Percentiles rank a stretch among this genome's conserved stretches.
Conservation (phyloP, 2,797 vertebrate genomes). For the Takifugu ocellatus region DNA sequence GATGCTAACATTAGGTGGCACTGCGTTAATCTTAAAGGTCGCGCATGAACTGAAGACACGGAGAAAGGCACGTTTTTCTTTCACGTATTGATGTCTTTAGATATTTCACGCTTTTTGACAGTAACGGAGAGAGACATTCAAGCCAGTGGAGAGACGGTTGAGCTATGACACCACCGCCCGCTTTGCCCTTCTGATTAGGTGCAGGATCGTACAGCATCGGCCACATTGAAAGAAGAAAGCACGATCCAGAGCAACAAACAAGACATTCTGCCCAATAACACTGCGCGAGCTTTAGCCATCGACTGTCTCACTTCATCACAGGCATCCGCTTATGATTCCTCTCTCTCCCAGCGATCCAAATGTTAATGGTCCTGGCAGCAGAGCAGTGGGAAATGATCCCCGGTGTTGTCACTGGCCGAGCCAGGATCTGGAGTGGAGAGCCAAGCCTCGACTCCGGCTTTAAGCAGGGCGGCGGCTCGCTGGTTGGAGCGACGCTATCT, state of each 20-base stretch:
- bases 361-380: slow-evolving; percentile 47
- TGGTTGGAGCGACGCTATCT: slow-evolving; percentile 16
- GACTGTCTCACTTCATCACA: slow-evolving; percentile 52
- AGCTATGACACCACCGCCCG: slow-evolving; percentile 24
- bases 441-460: slow-evolving; percentile 39
- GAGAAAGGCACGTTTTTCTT: slow-evolving; percentile 40
- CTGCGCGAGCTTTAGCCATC: slow-evolving; percentile 48
- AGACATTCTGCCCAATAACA: slow-evolving; percentile 42
- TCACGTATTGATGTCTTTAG: no score
- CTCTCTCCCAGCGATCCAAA: slow-evolving; percentile 45
- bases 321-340: slow-evolving; percentile 33
- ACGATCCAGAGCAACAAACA: slow-evolving; percentile 60
- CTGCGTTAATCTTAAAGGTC: slow-evolving; percentile 67
- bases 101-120: slow-evolving; percentile 47
- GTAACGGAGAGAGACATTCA: slow-evolving; percentile 54
- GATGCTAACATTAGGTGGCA: slow-evolving; percentile 57
- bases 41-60: slow-evolving; percentile 49
- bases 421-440: slow-evolving; percentile 42
- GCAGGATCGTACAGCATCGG: slow-evolving; percentile 38
- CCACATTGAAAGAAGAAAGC: slow-evolving; percentile 36
- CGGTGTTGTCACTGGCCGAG: slow-evolving; percentile 40
- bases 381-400: slow-evolving; percentile 12
- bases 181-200: slow-evolving; percentile 41
- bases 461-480: slow-evolving; percentile 27
- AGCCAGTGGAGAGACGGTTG: slow-evolving; percentile 21